Evolutionary conservation across 2,888 invertebrate genomes (phyloP).

Genomic region (Cheilosia grossa): DNA sequence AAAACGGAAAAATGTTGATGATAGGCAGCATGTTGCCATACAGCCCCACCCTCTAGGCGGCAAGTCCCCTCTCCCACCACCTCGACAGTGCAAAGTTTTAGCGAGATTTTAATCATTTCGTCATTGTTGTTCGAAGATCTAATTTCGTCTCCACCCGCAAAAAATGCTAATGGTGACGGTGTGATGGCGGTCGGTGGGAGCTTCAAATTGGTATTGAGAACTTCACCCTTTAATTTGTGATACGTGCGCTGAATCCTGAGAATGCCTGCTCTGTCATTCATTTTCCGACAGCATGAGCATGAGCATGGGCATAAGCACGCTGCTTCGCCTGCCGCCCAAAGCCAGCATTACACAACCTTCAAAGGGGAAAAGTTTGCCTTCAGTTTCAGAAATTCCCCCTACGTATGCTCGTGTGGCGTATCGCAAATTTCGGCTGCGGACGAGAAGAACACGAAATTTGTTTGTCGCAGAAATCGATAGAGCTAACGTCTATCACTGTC

Average conservation of each 20-base stretch:
- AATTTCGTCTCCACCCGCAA: constrained; percentile 22
- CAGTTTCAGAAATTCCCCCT: not conserved
- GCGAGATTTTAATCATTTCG: constrained; percentile 72
- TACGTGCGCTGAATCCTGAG: constrained; percentile 46
- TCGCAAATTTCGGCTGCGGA: not conserved
- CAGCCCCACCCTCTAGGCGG: not conserved
- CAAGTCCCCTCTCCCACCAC: not conserved
- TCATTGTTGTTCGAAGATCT: constrained; percentile 68
- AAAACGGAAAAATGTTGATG: too few relatives aligned
- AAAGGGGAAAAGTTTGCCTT: constrained; percentile 34
- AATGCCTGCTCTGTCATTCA: constrained; percentile 52
- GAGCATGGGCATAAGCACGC: constrained; percentile 7
- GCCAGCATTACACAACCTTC: constrained; percentile 49
- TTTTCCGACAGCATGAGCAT: constrained; percentile 15
- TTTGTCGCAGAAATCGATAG: constrained; percentile 26
- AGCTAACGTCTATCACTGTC: constrained; percentile 39
- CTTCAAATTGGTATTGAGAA: constrained; percentile 2
- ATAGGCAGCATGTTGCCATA: constrained; percentile 33
- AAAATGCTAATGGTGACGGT: constrained; percentile 9
- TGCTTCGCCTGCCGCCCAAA: constrained; percentile 11
- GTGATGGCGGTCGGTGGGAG: not conserved
- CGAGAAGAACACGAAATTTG: constrained; percentile 23
- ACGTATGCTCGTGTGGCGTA: not conserved
- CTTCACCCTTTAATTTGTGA: constrained; percentile 59
- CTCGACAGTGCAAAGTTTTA: constrained; percentile 51